Conservation (phyloP, 1,140 invertebrate species). For the Drosophila athabasca region DNA sequence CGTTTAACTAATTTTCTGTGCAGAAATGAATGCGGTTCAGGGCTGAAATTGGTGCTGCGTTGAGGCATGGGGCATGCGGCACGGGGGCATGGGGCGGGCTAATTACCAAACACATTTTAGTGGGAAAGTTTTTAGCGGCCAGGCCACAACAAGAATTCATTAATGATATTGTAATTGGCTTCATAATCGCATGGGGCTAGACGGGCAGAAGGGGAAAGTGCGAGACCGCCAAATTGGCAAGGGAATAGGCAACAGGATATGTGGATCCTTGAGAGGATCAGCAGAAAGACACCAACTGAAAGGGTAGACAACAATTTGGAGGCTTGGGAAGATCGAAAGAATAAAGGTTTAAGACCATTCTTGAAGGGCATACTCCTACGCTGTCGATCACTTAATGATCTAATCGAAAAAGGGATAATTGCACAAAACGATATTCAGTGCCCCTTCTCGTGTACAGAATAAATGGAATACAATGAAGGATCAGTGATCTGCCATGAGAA, state of each 20-base stretch:
- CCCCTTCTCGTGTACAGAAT: no score
- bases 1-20: slow-evolving; percentile 39
- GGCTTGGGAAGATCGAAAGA: no score
- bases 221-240: no score
- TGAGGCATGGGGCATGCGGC: slow-evolving; percentile 11
- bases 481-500: no score
- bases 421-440: no score
- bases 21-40: slow-evolving; percentile 53
- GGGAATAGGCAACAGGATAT: neutral
- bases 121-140: slow-evolving; percentile 57
- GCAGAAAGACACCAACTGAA: no score
- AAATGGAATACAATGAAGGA: no score
- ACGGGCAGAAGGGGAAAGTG: neutral
- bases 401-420: no score
- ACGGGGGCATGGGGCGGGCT: slow-evolving; percentile 47
- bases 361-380: no score
- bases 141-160: slow-evolving; percentile 22
- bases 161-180: slow-evolving; percentile 52
- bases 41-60: slow-evolving; percentile 17
- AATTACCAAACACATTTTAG: slow-evolving; percentile 50
- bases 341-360: no score
- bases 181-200: neutral
- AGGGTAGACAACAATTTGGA: no score
- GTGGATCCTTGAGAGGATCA: neutral
- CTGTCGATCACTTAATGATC: no score